Conservation (phyloP, 2,113 vertebrate species). For the Mus pahari region DNA sequence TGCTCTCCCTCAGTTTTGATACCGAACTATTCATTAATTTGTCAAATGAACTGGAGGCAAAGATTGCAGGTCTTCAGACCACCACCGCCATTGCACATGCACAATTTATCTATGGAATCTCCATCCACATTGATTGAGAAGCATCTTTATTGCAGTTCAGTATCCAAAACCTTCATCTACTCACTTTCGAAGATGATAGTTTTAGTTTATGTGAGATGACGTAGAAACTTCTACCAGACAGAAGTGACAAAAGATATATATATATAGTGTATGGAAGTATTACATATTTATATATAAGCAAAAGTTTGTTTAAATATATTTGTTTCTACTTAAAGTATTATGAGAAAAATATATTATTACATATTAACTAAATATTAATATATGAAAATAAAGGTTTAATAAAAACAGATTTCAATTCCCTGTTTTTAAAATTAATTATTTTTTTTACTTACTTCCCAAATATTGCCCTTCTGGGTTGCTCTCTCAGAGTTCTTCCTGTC, state of each 20-base stretch:
- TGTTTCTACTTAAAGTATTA: background rate
- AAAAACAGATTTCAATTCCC: background rate
- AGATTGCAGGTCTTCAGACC: background rate
- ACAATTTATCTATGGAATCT: background rate
- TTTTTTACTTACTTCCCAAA: no score
- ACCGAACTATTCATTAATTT: background rate
- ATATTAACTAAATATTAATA: background rate
- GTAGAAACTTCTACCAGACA: background rate
- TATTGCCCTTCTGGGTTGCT: rapidly evolving
- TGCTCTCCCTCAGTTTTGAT: background rate
- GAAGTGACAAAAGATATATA: background rate
- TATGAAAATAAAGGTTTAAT: background rate
- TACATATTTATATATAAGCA: background rate
- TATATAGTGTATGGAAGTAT: background rate
- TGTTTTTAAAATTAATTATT: no score
- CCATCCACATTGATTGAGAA: background rate
- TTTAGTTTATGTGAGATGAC: background rate
- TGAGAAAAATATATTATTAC: background rate
- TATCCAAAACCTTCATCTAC: background rate
- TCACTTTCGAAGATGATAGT: background rate
- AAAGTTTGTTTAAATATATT: background rate
- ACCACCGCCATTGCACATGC: background rate
- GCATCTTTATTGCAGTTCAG: background rate
- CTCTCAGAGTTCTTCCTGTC: no score
- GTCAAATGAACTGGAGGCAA: background rate